Base-by-base conservation (phyloP, 2,888 invertebrate species). In the Nomada lathburiana region DNA sequence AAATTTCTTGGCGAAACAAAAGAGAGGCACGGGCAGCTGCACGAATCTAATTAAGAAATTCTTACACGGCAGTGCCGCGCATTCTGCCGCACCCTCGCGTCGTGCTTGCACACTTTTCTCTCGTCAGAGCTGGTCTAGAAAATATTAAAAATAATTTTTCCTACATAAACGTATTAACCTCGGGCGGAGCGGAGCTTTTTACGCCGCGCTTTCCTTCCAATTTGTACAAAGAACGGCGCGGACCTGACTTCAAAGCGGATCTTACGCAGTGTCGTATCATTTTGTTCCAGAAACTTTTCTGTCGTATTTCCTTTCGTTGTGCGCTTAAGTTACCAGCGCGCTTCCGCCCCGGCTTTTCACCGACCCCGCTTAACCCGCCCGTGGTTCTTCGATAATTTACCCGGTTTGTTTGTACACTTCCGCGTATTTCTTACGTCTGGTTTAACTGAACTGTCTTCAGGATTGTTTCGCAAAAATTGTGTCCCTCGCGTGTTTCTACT, bases 11-110 rank as follows among this genome's bases (percentile, higher is more conserved):
- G 77, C 71, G 71, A 70, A 85, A 90, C 87, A 89, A 89, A 92
- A 89, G 90, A 90, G 78, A 67, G 76, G 44, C 79, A 76, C 74
- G 44, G 72, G 86, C 89, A 86, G 87, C 88, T 78, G 88, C 87
- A 88, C 87, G 88, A 89, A 92, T 92, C 91, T 92, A 92, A 92
- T 92, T 92, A 92, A 92, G 91, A 91, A 92, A 92, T 92, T 92
- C 91, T 91, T 92, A 92, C 90, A 91, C 90, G 91, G 90, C 88
- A 84, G 88, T 88, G 89, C 89, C 86, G 89, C 88, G 86, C 89
- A 86, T 89, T 87, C 82, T 82, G 83, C 68, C 85, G 81, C 80
- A 84, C 75, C 79, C 79, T 74, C 74, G 72, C 62, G 36, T 70
- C 69, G 44, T 60, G 70, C 70, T 62, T 70, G 71, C 62, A 57